Conservation (phyloP, 2,113 vertebrate genomes). For the Anas platyrhynchos region DNA sequence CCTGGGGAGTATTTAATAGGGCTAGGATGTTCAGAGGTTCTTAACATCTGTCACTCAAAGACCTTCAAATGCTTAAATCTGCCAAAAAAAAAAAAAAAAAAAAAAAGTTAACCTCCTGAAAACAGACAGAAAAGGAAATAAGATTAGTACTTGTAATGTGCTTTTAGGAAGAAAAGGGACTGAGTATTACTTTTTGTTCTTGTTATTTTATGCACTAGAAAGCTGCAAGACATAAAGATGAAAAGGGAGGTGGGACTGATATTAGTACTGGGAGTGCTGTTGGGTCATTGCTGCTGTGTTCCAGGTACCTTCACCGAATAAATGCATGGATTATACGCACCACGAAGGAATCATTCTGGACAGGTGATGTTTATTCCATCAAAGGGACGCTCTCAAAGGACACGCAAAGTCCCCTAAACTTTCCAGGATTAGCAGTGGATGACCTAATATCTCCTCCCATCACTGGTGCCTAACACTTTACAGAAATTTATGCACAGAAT, state of each 20-base stretch:
- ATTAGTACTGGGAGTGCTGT: background rate
- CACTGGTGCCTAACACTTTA: slow-evolving; percentile 39
- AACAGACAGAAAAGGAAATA: slow-evolving; percentile 41
- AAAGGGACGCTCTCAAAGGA: slow-evolving; percentile 5
- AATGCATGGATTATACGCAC: background rate
- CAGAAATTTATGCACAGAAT: slow-evolving; percentile 65
- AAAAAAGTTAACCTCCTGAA: background rate
- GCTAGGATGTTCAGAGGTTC: background rate
- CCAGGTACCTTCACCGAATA: background rate
- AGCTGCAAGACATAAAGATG: background rate
- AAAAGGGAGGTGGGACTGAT: background rate
- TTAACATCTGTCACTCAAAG: slow-evolving; percentile 6
- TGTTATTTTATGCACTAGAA: background rate
- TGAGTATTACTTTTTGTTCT: background rate
- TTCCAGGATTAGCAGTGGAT: slow-evolving; percentile 29
- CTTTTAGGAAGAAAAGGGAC: slow-evolving; percentile 14
- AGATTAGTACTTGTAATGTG: slow-evolving; percentile 35
- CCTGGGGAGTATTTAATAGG: background rate
- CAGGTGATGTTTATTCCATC: slow-evolving; percentile 7
- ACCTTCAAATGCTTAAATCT: background rate
- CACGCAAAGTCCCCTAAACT: slow-evolving; percentile 30
- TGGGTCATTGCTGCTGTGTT: background rate
- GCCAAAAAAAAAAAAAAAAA: background rate
- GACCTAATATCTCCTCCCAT: slow-evolving; percentile 51
- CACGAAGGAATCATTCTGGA: slow-evolving; percentile 18